Conservation (phyloP, 2,888 invertebrate species). For the Microplitis manilae region DNA sequence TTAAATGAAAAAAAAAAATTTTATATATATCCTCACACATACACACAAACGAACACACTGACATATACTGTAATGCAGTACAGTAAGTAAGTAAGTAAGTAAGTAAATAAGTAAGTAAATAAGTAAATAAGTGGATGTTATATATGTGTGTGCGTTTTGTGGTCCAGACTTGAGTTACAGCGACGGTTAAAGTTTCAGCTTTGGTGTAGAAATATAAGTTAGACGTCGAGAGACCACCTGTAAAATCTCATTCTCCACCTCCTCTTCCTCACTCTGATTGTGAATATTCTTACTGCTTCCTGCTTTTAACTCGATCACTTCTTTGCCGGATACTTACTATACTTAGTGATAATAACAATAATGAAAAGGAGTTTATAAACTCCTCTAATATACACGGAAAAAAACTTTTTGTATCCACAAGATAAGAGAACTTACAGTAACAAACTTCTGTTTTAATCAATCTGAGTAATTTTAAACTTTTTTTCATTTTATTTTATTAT, state of each 20-base stretch:
- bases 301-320: constrained; percentile 15
- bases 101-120: neutral
- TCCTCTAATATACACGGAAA: too few relatives aligned
- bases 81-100: neutral
- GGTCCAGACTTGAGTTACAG: constrained; percentile 62
- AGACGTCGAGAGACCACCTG: constrained; percentile 57
- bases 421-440: too few relatives aligned
- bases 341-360: too few relatives aligned
- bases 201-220: constrained; percentile 49
- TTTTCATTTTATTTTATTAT: too few relatives aligned
- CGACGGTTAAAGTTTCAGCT: constrained; percentile 61
- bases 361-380: too few relatives aligned
- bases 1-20: neutral
- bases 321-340: neutral
- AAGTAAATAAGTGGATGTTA: neutral
- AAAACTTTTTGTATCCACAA: too few relatives aligned
- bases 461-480: too few relatives aligned
- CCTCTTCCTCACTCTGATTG: constrained; percentile 16
- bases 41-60: neutral
- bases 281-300: constrained; percentile 36
- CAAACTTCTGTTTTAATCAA: too few relatives aligned
- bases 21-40: neutral
- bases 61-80: neutral
- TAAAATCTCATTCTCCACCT: constrained; percentile 45
- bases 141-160: constrained; percentile 54